Evolutionary conservation across 1,140 invertebrate species (phyloP), one percentile per base, ranked within the genome.

Genomic region (Akabosia matsudoensis): DNA sequence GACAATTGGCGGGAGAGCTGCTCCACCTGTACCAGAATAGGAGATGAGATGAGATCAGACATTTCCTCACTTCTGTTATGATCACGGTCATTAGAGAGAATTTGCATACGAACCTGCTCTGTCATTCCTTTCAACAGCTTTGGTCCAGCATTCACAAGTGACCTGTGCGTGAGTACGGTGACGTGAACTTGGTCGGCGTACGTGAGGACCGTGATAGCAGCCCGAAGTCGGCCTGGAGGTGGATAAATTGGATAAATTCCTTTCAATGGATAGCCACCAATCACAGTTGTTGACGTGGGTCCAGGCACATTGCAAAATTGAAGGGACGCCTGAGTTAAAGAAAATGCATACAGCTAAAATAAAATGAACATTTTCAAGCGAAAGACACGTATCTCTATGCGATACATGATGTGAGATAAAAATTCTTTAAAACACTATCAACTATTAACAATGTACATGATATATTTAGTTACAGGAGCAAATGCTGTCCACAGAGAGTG

Each of bases 141-240:
- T 14, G 72, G 45, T 31, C 79, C 67, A 3, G 79, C 79, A 64
- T 81, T 76, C 61, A 73, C 71, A 22, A 88, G 83, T 2, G 83
- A 83, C 51, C 83, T 82, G 75, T 88, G 87, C 3, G 86, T 83
- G n/a, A 86, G 83, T 7, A 88, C 86, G 4, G 86, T 83, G 71
- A 89, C 82, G 77, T 86, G 85, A 13, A 88, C 82, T 76, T 86
- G 84, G 74, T 88, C 86, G 33, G 85, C 86, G 78, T 89, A 89
- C 24, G 86, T 88, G 73, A 88, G 83, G 26, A 88, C 85, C 18
- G 88, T 87, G 7, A 89, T 83, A 10, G 86, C 85, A 24, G 88
- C 81, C 1, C 86, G 85, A 7, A 88, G 83, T 0, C 84, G 82
- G 2, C 85, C 82, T 30, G 85, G 82, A 1, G 87, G 85, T 1